Conservation (phyloP, 2,888 invertebrate species). For the Clistopyga incitator region DNA sequence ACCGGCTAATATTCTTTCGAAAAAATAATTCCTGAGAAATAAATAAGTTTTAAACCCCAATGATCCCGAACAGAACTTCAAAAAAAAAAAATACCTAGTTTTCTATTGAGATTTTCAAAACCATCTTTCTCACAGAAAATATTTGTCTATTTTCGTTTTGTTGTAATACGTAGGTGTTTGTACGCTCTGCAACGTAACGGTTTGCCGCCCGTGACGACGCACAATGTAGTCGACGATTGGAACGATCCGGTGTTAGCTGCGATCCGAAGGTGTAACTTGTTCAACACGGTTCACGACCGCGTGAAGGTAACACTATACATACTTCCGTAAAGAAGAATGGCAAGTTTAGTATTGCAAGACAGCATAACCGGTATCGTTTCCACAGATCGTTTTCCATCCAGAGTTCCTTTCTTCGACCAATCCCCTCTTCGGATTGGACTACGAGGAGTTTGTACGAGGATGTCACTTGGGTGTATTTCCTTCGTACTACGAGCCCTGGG, state of each 20-base stretch:
- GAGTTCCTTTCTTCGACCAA: constrained; percentile 99
- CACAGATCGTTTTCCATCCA: constrained; percentile 98
- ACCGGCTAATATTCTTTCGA: background rate
- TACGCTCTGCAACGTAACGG: constrained; percentile 95
- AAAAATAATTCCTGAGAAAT: background rate
- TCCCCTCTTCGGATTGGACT: constrained; percentile 98
- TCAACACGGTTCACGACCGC: constrained; percentile 96
- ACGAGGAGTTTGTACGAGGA: constrained; percentile 99
- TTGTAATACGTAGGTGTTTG: constrained; percentile 88
- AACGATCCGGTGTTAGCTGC: constrained; percentile 95
- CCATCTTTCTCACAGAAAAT: no score
- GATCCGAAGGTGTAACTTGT: constrained; percentile 95
- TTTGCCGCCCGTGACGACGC: constrained; percentile 98
- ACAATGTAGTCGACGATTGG: constrained; percentile 95
- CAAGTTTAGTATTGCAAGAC: constrained; percentile 8
- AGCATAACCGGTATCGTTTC: constrained; percentile 24
- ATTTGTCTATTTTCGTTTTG: background rate
- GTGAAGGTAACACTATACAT: constrained; percentile 90
- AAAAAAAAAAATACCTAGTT: background rate
- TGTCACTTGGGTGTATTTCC: constrained; percentile 99
- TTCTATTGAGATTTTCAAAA: background rate
- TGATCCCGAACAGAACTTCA: no score
- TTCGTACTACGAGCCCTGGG: constrained; percentile 99
- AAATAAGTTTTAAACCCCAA: no score
- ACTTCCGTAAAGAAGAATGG: constrained; percentile 36